phyloP scores from a whole-genome alignment of 2,888 invertebrate species.

The Parapristionchus giblindavisi region DNA sequence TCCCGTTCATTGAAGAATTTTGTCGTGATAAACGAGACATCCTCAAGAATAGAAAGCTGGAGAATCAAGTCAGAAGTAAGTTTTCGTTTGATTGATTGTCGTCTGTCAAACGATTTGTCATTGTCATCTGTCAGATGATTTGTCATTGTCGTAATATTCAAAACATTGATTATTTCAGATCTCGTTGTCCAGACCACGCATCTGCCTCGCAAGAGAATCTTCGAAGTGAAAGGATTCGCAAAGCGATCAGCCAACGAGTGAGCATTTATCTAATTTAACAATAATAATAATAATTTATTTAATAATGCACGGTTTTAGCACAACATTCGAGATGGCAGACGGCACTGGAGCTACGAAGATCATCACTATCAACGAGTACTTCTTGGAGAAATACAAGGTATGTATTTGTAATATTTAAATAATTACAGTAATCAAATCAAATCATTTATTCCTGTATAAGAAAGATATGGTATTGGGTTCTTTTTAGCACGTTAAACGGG shows the following conservation, averaged over 20 bases:
- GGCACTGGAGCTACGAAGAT: not conserved
- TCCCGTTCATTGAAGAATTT: not conserved
- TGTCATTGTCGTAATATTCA: too few relatives aligned
- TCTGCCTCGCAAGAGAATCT: conserved; percentile 16
- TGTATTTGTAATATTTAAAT: too few relatives aligned
- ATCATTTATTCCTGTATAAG: too few relatives aligned
- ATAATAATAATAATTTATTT: not conserved
- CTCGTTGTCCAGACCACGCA: conserved; percentile 38
- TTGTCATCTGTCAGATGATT: too few relatives aligned
- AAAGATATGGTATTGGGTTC: too few relatives aligned
- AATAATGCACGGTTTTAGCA: not conserved
- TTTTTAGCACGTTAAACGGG: too few relatives aligned
- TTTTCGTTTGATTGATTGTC: too few relatives aligned
- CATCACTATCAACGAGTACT: conserved; percentile 7
- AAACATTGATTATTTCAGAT: too few relatives aligned
- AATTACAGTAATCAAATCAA: too few relatives aligned
- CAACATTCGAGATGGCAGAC: conserved; percentile 6
- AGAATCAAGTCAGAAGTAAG: conserved; percentile 3
- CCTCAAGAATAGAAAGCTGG: conserved; percentile 1
- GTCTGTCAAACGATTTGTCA: not conserved
- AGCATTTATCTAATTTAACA: not conserved
- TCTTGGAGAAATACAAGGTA: conserved; percentile 28
- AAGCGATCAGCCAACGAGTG: conserved; percentile 25
- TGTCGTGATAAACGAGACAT: not conserved
- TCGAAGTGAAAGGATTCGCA: conserved; percentile 34